Base-by-base conservation (phyloP, 1,140 invertebrate species). In the Myzus persicae region DNA sequence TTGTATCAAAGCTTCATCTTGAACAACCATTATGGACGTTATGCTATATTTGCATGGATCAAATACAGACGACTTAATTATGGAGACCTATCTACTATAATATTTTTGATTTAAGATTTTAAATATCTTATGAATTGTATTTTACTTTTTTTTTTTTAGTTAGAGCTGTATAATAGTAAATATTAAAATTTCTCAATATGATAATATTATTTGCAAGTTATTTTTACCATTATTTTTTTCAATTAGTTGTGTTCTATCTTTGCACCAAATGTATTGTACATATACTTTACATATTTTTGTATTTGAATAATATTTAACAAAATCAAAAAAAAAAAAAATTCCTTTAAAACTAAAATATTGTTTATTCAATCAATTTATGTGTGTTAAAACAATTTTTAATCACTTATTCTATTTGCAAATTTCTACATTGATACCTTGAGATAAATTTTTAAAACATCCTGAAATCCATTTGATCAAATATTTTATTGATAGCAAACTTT, bases 91-190 rank as follows among this genome's bases (percentile, higher is more conserved):
- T 85, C 81, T 93, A 93, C 46, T 93, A 93, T 93, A 84, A 85
- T 48, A 84, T 38, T 85, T 48, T 85, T 84, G 46, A 85, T 82
- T 59, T 93, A 85, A 26, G 26, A 20, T 54, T 40, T 54, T 26
- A n/a, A 91, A 44, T 92, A 92, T 85, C 76, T 51, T 85, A 85
- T 93, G 14, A 85, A 82, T 85, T 51, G 11, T 93, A 18, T 84
- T 91, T 91, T 67, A 91, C 42, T 91, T 48, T 84, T 93, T 85
- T n/a, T 92, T 85, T 93, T 84, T 84, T 93, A 48, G 91, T 84
- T 82, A 48, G n/a, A 85, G n/a, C 24, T 92, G 90, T 92, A 92
- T 81, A 82, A 48, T 81, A 92, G 59, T 82, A 81, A 91, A 51
- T 54, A 54, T 90, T 90, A 67, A n/a, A 59, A 90, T 90, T 90